A percentile compares a stretch with the other conserved stretches of the same genome.
Evolutionary conservation across 2,113 vertebrate genomes (phyloP).

Genomic region (Colistium nudipinnis): DNA sequence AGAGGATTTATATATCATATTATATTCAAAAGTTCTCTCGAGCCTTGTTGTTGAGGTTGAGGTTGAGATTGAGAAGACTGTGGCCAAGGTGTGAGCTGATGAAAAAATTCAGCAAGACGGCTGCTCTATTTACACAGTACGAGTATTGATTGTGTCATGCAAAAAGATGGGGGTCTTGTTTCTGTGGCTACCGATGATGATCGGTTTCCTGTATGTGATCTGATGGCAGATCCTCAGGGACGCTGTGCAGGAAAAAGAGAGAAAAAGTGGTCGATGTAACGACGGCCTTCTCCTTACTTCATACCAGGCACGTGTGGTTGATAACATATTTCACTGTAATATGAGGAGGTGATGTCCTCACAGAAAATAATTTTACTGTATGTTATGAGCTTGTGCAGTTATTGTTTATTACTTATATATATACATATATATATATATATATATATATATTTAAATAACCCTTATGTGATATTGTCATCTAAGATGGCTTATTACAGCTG

Average conservation of each 20-base stretch:
- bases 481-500: neutral
- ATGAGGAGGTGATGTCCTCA: neutral
- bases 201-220: constrained; percentile 39
- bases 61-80: too few species aligned
- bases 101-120: constrained; percentile 15
- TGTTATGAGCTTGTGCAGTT: neutral
- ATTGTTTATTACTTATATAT: too few species aligned
- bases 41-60: too few species aligned
- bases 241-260: neutral
- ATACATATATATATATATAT: too few species aligned
- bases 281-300: neutral
- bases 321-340: too few species aligned
- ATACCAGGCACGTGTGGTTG: neutral
- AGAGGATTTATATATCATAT: too few species aligned
- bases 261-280: constrained; percentile 12
- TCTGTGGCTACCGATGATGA: constrained; percentile 39
- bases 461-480: neutral
- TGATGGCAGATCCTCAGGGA: constrained; percentile 31
- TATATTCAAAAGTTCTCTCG: too few species aligned
- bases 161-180: constrained; percentile 52
- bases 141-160: constrained; percentile 45
- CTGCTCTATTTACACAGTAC: constrained; percentile 32
- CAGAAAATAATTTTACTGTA: neutral
- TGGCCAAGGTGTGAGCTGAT: neutral
- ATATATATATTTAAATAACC: too few species aligned